Evolutionary conservation across 2,888 invertebrate genomes (phyloP).

Genomic region (Yponomeuta cagnagella): DNA sequence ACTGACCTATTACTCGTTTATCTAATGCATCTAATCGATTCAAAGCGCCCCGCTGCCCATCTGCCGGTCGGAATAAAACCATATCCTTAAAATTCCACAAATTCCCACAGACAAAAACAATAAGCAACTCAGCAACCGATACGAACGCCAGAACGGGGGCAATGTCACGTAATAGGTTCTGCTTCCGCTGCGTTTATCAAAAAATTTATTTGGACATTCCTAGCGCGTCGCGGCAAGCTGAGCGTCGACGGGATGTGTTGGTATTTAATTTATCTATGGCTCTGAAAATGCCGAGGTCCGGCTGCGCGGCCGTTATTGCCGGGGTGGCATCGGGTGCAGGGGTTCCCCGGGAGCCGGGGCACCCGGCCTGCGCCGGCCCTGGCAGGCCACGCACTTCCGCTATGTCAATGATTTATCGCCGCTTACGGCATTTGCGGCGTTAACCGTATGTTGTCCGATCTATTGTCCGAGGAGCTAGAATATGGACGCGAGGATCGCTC

Average conservation of each 20-base stretch:
- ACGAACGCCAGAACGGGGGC: conserved; percentile 51
- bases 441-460: conserved; percentile 63
- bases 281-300: conserved; percentile 55
- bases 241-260: conserved; percentile 55
- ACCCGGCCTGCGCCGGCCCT: conserved; percentile 32
- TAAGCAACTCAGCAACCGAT: conserved; percentile 47
- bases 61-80: conserved; percentile 53
- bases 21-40: conserved; percentile 68
- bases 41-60: conserved; percentile 66
- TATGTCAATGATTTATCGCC: conserved; percentile 70
- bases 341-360: conserved; percentile 22
- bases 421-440: conserved; percentile 64
- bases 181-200: conserved; percentile 73
- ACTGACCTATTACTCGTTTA: conserved; percentile 68
- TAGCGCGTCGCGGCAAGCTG: conserved; percentile 54
- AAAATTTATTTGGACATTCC: conserved; percentile 72
- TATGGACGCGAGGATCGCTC: conserved; percentile 60
- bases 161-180: conserved; percentile 67
- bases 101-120: conserved; percentile 66
- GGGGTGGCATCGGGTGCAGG: conserved; percentile 35
- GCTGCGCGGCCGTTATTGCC: conserved; percentile 48
- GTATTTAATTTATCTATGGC: conserved; percentile 73
- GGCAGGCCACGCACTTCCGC: conserved; percentile 67
- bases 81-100: conserved; percentile 49
- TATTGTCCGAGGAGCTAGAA: conserved; percentile 61